These are phyloP conservation scores for Tenthredo mesomela DNA, from an alignment of 2,888 invertebrate genomes.

Conservation along the genomic window DNA sequence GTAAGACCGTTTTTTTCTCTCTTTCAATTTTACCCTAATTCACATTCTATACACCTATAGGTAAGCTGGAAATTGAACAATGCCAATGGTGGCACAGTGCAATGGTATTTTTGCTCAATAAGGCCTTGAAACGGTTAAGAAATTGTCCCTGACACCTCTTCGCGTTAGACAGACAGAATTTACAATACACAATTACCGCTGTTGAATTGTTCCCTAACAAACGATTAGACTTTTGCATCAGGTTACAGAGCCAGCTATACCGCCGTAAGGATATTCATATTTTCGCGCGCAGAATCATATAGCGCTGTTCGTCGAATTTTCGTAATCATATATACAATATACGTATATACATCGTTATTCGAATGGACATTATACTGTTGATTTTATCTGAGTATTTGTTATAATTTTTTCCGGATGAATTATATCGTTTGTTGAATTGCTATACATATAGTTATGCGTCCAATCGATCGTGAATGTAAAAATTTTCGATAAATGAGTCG, in stretches of 20 bases:
- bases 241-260: background rate
- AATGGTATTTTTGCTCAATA: slow-evolving; percentile 63
- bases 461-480: background rate
- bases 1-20: background rate
- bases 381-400: background rate
- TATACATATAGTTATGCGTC: background rate
- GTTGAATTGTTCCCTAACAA: background rate
- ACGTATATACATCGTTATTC: background rate
- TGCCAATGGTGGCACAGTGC: slow-evolving; percentile 49
- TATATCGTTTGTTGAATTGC: background rate
- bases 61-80: background rate
- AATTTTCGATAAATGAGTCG: background rate
- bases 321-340: too few species aligned
- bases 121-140: slow-evolving; percentile 64
- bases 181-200: background rate
- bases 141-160: slow-evolving; percentile 65
- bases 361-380: background rate
- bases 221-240: background rate
- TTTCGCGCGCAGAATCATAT: background rate
- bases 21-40: background rate
- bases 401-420: background rate
- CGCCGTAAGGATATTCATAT: background rate
- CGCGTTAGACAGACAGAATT: background rate
- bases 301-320: background rate
- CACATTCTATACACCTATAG: background rate